These are phyloP conservation scores for Tanypteryx hageni DNA, from an alignment of 2,888 invertebrate species.

Conservation along the genomic window DNA sequence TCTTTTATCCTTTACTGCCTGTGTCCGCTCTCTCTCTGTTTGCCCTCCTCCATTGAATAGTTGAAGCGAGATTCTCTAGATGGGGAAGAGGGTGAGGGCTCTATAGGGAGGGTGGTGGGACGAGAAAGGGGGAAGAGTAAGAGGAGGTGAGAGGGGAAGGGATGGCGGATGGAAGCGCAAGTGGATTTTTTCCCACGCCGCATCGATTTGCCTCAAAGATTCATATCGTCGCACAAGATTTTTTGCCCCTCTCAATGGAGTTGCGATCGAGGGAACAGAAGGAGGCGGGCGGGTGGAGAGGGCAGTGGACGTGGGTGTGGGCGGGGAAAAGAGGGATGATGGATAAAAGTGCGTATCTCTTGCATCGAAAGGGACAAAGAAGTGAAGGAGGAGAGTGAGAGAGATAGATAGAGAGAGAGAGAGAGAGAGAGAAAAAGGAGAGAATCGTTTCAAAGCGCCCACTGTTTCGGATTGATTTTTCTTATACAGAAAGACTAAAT, in stretches of 20 bases:
- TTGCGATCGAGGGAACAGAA: neutral
- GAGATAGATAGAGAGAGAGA: too few relatives aligned
- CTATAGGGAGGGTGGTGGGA: too few relatives aligned
- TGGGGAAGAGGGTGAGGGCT: too few relatives aligned
- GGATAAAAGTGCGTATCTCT: conserved; percentile 24
- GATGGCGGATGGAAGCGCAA: neutral
- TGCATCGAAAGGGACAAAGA: neutral
- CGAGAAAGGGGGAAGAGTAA: neutral
- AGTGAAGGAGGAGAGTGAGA: too few relatives aligned
- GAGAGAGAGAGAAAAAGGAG: neutral
- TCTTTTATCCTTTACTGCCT: too few relatives aligned
- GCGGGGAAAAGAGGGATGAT: neutral
- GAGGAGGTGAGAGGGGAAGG: neutral
- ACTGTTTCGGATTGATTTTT: conserved; percentile 6
- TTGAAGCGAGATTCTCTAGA: too few relatives aligned
- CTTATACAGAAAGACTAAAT: neutral
- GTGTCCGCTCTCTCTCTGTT: too few relatives aligned
- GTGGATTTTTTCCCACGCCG: conserved; percentile 9
- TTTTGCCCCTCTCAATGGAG: conserved; percentile 32
- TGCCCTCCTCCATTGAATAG: too few relatives aligned
- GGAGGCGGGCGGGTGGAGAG: too few relatives aligned
- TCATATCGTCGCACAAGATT: conserved; percentile 24
- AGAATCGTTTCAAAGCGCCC: neutral
- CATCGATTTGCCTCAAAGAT: conserved; percentile 32
- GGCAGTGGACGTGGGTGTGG: too few relatives aligned